Evolutionary conservation across 2,888 invertebrate genomes (phyloP), one percentile per base, ranked within the genome.

Genomic region (Nasonovia ribisnigri): DNA sequence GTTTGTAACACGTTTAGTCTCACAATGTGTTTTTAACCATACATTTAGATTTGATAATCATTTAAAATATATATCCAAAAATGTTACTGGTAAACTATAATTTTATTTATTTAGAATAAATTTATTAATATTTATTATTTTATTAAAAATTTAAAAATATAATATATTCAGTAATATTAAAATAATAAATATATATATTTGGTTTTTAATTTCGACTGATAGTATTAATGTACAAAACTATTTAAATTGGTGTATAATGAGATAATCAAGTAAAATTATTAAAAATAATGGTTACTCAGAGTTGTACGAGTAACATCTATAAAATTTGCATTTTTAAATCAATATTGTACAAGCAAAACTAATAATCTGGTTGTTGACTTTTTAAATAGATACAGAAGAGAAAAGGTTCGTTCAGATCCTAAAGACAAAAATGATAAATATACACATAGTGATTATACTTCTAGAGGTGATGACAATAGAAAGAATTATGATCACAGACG

Each of bases 351-450:
- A 8, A 36, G 60, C 5, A 77, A 77, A 77, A 36, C 20, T 20
- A 36, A 36, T 42, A 51, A 13, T 54, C 5, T 54, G 4, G 13
- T 67, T 6, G 8, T 57, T 89, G 4, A 36, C 29, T 89, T 93
- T 90, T 48, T 1, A 46, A 86, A 48, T 8, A 93, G 93, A 24
- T 93, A 84, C 86, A 90, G 60, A 20, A 93, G 90, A 60, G 93
- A 93, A 46, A 93, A 93, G 48, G 11, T 86, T 86, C 93, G 93
- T 90, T 60, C 60, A 42, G 93, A 93, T 86, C 1, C 87, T n/a
- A 93, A 93, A 93, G 93, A 93, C 67, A 93, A 93, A 57, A 88
- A 43, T 84, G 92, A 92, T 26, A 92, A 88, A 93, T 93, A 93
- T 90, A 10, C 84, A 13, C 90, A 90, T 8, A 90, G 29, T 90